These are phyloP conservation scores for Digitonthophagus gazella DNA, from an alignment of 2,888 invertebrate genomes.

Conservation along the genomic window DNA sequence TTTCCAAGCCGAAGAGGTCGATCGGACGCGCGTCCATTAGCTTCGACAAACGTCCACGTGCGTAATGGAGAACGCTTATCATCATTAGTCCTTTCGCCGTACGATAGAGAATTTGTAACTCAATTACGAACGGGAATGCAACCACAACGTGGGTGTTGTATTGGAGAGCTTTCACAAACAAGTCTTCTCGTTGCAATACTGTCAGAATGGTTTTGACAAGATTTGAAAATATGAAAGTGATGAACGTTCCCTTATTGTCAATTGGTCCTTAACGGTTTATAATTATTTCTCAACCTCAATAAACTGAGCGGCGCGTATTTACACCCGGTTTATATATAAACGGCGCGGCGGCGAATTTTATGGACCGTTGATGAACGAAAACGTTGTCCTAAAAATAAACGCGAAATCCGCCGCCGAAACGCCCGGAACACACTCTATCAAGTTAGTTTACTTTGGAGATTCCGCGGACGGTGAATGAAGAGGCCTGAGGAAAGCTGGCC, in stretches of 20 bases:
- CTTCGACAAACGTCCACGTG: background rate
- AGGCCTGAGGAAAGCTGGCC: background rate
- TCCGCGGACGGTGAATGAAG: background rate
- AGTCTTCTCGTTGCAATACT: background rate
- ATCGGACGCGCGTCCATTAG: background rate
- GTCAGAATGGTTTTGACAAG: background rate
- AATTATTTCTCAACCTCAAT: constrained; percentile 9
- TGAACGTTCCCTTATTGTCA: background rate
- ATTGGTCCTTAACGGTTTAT: constrained; percentile 10
- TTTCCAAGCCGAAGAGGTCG: background rate
- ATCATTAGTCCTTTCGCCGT: background rate
- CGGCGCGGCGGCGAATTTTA: constrained; percentile 12
- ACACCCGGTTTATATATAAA: no score
- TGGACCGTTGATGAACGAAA: constrained; percentile 15
- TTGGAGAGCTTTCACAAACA: background rate
- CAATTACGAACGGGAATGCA: background rate
- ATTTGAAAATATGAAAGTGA: background rate
- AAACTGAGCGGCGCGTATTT: constrained; percentile 7
- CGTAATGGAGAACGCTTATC: background rate
- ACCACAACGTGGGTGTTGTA: background rate
- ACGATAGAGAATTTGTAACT: background rate
- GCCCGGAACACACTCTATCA: background rate
- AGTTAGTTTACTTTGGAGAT: background rate
- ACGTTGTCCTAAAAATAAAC: constrained; percentile 14
- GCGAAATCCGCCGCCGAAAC: background rate